Percentiles rank a stretch among this genome's conserved stretches.
These are phyloP conservation scores for Rhyacophila evoluta DNA, from an alignment of 2,888 invertebrate species.

Conservation along the genomic window DNA sequence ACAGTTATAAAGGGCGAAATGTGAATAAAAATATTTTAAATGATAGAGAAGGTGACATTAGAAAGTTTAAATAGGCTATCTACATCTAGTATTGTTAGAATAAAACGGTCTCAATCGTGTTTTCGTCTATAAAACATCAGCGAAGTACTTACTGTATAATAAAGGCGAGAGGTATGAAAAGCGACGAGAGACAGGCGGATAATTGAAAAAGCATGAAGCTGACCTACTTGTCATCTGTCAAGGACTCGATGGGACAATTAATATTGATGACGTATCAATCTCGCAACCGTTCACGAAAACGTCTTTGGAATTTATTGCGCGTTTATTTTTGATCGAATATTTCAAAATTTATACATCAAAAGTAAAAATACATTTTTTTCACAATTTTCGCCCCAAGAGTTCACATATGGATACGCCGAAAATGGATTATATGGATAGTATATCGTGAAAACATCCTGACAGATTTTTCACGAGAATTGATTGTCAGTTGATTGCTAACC, in stretches of 20 bases:
- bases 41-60: too few species aligned
- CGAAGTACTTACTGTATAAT: background rate
- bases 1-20: too few species aligned
- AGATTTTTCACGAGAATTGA: too few species aligned
- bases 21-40: too few species aligned
- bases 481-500: too few species aligned
- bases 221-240: constrained; percentile 13
- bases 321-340: background rate
- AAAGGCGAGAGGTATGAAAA: background rate
- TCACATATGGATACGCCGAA: too few species aligned
- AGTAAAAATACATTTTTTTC: too few species aligned
- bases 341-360: too few species aligned
- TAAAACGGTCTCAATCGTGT: background rate
- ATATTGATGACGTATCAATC: background rate
- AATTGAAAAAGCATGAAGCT: background rate
- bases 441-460: too few species aligned
- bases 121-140: background rate
- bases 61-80: background rate
- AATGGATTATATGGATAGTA: too few species aligned
- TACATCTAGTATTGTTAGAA: too few species aligned
- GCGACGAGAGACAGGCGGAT: background rate
- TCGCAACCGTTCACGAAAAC: background rate
- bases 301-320: background rate
- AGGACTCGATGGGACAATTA: constrained; percentile 7
- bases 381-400: too few species aligned